Evolutionary conservation across 2,113 vertebrate species (phyloP), one percentile per base, ranked within the genome.

Genomic region (Ginglymostoma cirratum): DNA sequence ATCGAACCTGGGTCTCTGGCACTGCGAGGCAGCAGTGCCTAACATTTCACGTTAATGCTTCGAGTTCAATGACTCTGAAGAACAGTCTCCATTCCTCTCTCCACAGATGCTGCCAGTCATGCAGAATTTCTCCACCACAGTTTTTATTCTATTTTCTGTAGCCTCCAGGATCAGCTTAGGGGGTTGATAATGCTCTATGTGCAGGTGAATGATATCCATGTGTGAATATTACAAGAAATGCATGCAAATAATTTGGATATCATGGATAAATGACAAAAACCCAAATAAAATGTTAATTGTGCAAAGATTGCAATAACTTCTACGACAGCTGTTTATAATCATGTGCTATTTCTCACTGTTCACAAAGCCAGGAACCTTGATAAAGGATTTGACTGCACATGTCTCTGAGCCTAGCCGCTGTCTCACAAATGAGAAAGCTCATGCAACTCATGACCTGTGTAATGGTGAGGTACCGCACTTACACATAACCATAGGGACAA

Each of bases 401-500:
- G 15, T 30, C 34, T 61, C 19, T 0, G n/a, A 65, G 48, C 30
- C 2, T 92, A 61, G 30, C 24, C 34, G 6, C 17, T 38, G 38
- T 19, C 15, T 17, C n/a, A 42, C 3, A 3, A 42, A 83, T 42
- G 80, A 83, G 17, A 21, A 92, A 65, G 30, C 30, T 19, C 1
- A 38, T 34, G 14, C 24, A 52, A n/a, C 52, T 89, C 30, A 17
- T 67, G 38, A 30, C 30, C 17, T 65, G n/a, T 15, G 66, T 6
- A 19, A 34, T 92, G 45, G 30, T 78, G 21, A 70, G 21, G 27
- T 76, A 61, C 21, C 83, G 17, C 45, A 98, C 98, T 97, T 97
- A 98, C 98, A 98, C 97, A 90, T 97, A 98, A 97, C 98, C 98
- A 95, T 98, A 97, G 12, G 97, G 97, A 96, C 98, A 98, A 96